phyloP scores from a whole-genome alignment of 23 tunicate species.

The Phallusia fumigata region DNA sequence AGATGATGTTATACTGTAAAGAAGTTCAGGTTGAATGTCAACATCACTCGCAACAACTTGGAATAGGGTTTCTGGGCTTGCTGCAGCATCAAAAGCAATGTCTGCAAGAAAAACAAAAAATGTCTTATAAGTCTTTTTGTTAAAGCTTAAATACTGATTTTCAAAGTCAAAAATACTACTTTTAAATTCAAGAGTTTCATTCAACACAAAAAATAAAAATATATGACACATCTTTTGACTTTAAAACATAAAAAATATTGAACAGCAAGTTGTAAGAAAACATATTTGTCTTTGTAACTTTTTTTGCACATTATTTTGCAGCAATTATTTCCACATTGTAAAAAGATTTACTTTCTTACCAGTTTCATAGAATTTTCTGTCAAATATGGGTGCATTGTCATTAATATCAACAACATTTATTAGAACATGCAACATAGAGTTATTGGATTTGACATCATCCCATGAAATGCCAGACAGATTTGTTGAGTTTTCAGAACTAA shows the following conservation, averaged over 20 bases:
- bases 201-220: too few species aligned
- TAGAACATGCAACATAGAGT: constrained; percentile 25
- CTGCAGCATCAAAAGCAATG: constrained; percentile 29
- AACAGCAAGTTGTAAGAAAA: background rate
- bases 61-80: constrained; percentile 16
- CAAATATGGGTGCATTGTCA: constrained; percentile 59
- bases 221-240: too few species aligned
- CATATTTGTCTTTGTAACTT: background rate
- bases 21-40: constrained; percentile 38
- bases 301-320: background rate
- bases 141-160: background rate
- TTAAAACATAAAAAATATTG: too few species aligned
- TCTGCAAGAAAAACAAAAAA: constrained; percentile 10
- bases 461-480: background rate
- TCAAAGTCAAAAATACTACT: too few species aligned
- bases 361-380: constrained; percentile 1
- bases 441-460: background rate
- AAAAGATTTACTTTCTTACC: constrained; percentile 49
- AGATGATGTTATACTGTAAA: constrained; percentile 16
- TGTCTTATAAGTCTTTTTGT: background rate
- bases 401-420: constrained; percentile 39
- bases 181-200: too few species aligned
- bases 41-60: constrained; percentile 42
- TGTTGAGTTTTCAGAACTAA: background rate
- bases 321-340: background rate